Conservation (phyloP, 2,797 vertebrate genomes). For the Coregonus sp. region DNA sequence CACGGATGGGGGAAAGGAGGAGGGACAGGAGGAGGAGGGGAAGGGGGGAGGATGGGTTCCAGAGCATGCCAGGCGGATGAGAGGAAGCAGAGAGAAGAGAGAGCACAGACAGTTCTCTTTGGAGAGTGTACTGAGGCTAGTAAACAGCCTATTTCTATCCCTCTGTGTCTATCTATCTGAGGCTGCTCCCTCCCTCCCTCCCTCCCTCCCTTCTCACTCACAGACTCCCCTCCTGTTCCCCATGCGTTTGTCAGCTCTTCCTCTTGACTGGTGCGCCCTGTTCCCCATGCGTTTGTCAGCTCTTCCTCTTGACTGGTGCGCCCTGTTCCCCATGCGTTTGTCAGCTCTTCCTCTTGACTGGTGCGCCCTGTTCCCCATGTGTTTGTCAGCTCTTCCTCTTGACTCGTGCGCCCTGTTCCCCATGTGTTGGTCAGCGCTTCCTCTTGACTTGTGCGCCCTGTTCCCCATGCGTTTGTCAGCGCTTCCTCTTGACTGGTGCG, state of each 20-base stretch:
- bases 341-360: constrained; percentile 36
- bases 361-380: constrained; percentile 16
- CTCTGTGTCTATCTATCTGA: not conserved
- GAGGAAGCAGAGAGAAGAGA: constrained; percentile 19
- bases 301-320: constrained; percentile 32
- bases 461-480: constrained; percentile 22
- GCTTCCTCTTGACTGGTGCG: constrained; percentile 36
- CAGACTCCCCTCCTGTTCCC: constrained; percentile 37
- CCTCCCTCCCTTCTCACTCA: not conserved
- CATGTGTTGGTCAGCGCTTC: constrained; percentile 33
- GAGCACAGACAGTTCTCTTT: constrained; percentile 29
- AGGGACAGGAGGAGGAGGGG: constrained; percentile 13
- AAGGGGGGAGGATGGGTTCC: constrained; percentile 53
- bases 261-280: constrained; percentile 24
- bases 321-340: constrained; percentile 23
- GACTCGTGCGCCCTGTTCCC: constrained; percentile 21
- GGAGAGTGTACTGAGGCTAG: constrained; percentile 29
- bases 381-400: constrained; percentile 37
- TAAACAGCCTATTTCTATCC: constrained; percentile 16
- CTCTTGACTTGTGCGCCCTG: constrained; percentile 21
- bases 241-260: constrained; percentile 29
- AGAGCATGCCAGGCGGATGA: constrained; percentile 55
- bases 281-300: constrained; percentile 20
- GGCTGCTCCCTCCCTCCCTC: constrained; percentile 1
- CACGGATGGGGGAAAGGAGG: constrained; percentile 60